These are phyloP conservation scores for Pampus argenteus DNA, from an alignment of 2,797 vertebrate species.

Conservation along the genomic window DNA sequence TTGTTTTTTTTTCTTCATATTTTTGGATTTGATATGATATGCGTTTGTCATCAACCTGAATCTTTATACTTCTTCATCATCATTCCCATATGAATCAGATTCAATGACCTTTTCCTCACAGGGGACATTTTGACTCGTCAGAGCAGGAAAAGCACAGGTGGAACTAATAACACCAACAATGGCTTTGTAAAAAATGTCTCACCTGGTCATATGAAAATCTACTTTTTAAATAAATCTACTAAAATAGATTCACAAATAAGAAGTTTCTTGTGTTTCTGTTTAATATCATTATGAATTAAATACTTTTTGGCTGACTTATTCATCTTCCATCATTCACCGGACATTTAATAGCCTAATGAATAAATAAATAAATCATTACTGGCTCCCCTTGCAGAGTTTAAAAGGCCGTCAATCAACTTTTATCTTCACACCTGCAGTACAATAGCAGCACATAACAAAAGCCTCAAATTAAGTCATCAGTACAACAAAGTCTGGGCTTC, in stretches of 20 bases:
- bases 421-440: background rate
- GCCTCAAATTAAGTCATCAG: slow-evolving; percentile 1
- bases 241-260: background rate
- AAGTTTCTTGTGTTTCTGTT: background rate
- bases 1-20: too few relatives aligned
- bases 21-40: too few relatives aligned
- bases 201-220: too few relatives aligned
- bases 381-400: background rate
- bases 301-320: background rate
- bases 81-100: background rate
- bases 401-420: slow-evolving; percentile 2
- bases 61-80: background rate
- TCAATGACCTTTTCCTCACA: background rate
- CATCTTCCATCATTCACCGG: slow-evolving; percentile 1
- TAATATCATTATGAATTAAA: background rate
- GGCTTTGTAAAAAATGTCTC: too few relatives aligned
- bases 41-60: background rate
- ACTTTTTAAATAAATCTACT: too few relatives aligned
- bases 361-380: background rate
- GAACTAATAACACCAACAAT: background rate
- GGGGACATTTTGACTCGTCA: background rate
- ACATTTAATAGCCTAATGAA: background rate
- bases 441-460: slow-evolving; percentile 18
- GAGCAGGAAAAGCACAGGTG: slow-evolving; percentile 7
- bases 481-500: background rate